Evolutionary conservation across 2,113 vertebrate species (phyloP), one percentile per base, ranked within the genome.

Genomic region (Nycticorax nycticorax): DNA sequence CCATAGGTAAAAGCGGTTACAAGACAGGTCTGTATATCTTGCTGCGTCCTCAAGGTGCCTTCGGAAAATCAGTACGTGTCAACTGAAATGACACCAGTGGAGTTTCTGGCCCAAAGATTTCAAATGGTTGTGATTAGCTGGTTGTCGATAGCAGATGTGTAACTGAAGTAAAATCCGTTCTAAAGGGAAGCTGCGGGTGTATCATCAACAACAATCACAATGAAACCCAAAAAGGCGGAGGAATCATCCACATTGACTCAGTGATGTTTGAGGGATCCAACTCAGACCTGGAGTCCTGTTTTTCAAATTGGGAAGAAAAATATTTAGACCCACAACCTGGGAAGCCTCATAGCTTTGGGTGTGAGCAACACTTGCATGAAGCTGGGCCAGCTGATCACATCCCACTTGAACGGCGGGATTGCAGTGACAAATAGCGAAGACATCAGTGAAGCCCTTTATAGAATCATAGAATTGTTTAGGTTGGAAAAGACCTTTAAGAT

Each of bases 101-200:
- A 92, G 52, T 19, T 89, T 43, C 88, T 89, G 60, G 43, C 59
- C 43, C 88, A 94, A 85, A 93, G 94, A 96, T 96, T 95, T 75
- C 47, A 77, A 89, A 78, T 82, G 39, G 35, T 71, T 15, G 10
- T 69, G 83, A 86, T 94, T 92, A 95, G 76, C 73, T 91, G 88
- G 13, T 69, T 91, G 79, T 63, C 64, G 0, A 93, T 75, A 93
- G 55, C 50, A 76, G 82, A 83, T 35, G 47, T 39, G 47, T 33
- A 64, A 74, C 60, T 71, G 55, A 85, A 78, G 30, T 78, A 60
- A 92, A 92, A 89, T 78, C 72, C 76, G 92, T 92, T 82, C 66
- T 80, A 74, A 67, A 45, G 8, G 21, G 17, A 63, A 55, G 30
- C 35, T 84, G 19, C 4, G 6, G 64, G 35, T 28, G 24, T 72